A percentile compares a stretch with the other conserved stretches of the same genome.
phyloP scores from a whole-genome alignment of 2,888 invertebrate genomes.

The Sepioteuthis lessoniana region DNA sequence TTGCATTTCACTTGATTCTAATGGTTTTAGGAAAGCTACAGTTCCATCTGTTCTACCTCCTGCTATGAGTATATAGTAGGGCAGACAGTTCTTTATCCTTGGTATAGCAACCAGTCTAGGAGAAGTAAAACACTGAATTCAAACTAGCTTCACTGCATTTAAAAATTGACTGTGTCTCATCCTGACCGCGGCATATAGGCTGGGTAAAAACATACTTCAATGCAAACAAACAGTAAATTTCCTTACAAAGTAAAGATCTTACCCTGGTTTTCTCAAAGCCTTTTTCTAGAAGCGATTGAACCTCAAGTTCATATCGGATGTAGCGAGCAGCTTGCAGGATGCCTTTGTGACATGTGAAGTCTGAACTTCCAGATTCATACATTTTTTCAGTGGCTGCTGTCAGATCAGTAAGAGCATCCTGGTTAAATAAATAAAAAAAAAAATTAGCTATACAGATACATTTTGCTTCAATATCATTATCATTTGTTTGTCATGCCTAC shows the following conservation, averaged over 20 bases:
- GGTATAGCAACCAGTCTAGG: too few relatives aligned
- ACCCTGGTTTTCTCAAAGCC: constrained; percentile 68
- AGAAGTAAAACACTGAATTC: too few relatives aligned
- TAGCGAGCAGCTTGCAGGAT: constrained; percentile 88
- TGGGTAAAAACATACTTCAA: too few relatives aligned
- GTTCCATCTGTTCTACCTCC: too few relatives aligned
- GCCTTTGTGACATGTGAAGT: constrained; percentile 84
- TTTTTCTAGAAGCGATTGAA: constrained; percentile 64
- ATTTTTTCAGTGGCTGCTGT: constrained; percentile 75
- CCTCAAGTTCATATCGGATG: constrained; percentile 80
- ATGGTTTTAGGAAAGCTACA: too few relatives aligned
- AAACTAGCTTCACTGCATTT: too few relatives aligned
- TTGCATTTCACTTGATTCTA: too few relatives aligned
- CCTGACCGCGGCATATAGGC: too few relatives aligned
- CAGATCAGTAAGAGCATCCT: constrained; percentile 90
- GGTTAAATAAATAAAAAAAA: constrained; percentile 58
- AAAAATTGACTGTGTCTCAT: too few relatives aligned
- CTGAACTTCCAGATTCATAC: constrained; percentile 81
- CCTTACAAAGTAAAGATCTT: background rate
- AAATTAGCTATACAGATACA: background rate
- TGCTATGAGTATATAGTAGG: too few relatives aligned
- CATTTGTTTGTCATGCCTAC: too few relatives aligned
- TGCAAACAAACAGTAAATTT: background rate
- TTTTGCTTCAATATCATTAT: background rate
- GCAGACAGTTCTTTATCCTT: too few relatives aligned